Evolutionary conservation across 2,888 invertebrate species (phyloP).

Genomic region (Callyntrura sp.): DNA sequence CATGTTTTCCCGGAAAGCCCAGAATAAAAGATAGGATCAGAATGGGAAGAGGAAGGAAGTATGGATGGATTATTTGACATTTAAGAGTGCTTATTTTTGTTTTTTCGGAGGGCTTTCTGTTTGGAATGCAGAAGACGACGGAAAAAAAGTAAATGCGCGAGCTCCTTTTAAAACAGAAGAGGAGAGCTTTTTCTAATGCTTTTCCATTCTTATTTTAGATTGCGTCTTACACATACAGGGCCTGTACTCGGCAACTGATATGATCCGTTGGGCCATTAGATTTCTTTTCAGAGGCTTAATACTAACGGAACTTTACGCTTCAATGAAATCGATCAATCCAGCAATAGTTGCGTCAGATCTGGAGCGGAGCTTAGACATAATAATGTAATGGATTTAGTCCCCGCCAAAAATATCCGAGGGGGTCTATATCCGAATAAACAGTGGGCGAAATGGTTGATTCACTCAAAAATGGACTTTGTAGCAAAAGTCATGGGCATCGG

Average conservation of each 20-base stretch:
- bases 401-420: too few relatives aligned
- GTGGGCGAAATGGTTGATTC: too few relatives aligned
- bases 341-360: neutral
- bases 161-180: neutral
- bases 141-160: neutral
- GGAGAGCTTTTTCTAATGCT: neutral
- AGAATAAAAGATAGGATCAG: neutral
- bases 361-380: too few relatives aligned
- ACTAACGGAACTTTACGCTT: neutral
- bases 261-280: neutral
- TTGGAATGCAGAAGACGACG: neutral
- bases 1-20: neutral
- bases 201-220: neutral
- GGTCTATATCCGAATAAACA: too few relatives aligned
- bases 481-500: too few relatives aligned
- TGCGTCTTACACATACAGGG: neutral
- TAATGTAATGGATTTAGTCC: too few relatives aligned
- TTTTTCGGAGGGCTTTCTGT: neutral
- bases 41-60: constrained; percentile 18
- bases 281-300: neutral
- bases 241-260: neutral
- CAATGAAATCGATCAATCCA: constrained; percentile 27
- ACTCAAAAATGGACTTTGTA: too few relatives aligned
- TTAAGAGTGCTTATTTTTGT: constrained; percentile 15
- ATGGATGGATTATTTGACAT: constrained; percentile 16